Base-by-base conservation (phyloP, 1,140 invertebrate species). In the Rhizoglyphus robini region DNA sequence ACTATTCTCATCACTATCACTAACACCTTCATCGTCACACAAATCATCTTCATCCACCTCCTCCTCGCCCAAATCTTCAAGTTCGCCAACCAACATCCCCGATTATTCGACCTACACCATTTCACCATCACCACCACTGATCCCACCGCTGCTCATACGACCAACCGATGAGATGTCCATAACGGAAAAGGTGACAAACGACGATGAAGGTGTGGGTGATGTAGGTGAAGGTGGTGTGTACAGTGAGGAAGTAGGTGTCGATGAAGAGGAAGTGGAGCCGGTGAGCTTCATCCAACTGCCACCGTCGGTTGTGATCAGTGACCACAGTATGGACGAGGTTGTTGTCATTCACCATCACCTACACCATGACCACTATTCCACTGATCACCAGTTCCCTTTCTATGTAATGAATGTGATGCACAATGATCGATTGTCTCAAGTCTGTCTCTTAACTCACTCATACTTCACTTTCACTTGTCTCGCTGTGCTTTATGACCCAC, bases 321-420 rank as follows among this genome's bases (percentile, higher is more conserved):
- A 54, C 20, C 51, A 54, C 20, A 54, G 51, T 54, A 8, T 5
- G 8, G 51, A 54, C 23, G 51, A 54, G 8, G 8, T 8, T 8
- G 51, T 54, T 54, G 51, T 54, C 20, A 54, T 54, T 8, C 51
- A 54, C 51, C 51, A 54, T 54, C 51, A 54, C 51, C 20, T 54
- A 27, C 8, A 20, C 20, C 8, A 54, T 54, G 51, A 54, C 51
- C 8, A 54, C 20, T 20, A 54, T 8, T 27, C 8, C 20, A 8
- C 8, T 54, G 51, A 20, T 32, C 51, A 20, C 51, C 51, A 54
- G 20, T 5, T 8, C 23, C 51, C 20, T 23, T 54, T 27, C 51
- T 5, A 20, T 54, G 51, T 54, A 54, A 54, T 54, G 8, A 8
- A 27, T 54, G 20, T 54, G 23, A 27, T 54, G 23, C 51, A 8